These are phyloP conservation scores for Physeter macrocephalus DNA, from an alignment of 2,113 vertebrate species.

Conservation along the genomic window DNA sequence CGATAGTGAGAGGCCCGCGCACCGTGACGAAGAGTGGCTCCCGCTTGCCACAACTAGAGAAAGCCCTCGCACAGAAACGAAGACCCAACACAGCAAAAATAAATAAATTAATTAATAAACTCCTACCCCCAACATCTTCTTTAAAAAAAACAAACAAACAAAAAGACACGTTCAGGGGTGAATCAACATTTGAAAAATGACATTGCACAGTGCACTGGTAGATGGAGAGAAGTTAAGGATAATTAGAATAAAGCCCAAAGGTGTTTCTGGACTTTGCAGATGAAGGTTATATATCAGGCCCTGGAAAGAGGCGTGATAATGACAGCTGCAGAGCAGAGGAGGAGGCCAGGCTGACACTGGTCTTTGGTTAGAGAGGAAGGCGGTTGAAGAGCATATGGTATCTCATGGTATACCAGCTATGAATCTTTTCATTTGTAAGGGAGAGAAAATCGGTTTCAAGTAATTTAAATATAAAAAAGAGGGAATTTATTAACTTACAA, in stretches of 20 bases:
- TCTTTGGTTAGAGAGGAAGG: not conserved
- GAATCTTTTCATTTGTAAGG: not conserved
- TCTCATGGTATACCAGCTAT: not conserved
- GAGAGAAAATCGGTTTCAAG: not conserved
- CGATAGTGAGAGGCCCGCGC: too few relatives aligned
- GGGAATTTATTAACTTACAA: conserved; percentile 12
- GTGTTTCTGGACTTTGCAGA: not conserved
- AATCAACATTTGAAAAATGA: not conserved
- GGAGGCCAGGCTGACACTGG: not conserved
- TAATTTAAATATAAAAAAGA: not conserved
- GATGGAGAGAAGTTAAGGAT: not conserved
- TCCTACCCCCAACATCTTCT: too few relatives aligned
- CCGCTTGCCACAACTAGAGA: too few relatives aligned
- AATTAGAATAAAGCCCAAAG: not conserved
- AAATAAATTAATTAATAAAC: too few relatives aligned
- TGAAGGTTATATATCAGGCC: not conserved
- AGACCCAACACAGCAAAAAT: too few relatives aligned
- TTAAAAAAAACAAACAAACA: too few relatives aligned
- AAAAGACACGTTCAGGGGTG: not conserved
- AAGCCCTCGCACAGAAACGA: too few relatives aligned
- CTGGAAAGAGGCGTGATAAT: not conserved
- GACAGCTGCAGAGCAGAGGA: not conserved
- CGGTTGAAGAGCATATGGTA: not conserved
- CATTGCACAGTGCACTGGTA: not conserved
- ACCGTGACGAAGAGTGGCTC: too few relatives aligned